phyloP scores from a whole-genome alignment of 2,797 vertebrate species.

The Taenioides sp. region DNA sequence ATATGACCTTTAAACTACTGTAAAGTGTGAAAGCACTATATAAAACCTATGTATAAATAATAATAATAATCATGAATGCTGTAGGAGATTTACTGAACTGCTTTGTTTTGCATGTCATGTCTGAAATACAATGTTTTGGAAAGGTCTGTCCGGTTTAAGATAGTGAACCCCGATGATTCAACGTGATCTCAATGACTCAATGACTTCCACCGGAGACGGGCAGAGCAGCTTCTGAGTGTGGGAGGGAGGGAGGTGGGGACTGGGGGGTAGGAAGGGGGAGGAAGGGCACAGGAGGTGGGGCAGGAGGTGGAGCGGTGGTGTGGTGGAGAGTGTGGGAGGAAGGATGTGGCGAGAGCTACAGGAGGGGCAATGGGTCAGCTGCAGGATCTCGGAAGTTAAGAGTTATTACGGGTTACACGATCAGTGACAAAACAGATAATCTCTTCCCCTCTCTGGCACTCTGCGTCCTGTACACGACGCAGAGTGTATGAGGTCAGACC shows the following conservation, averaged over 20 bases:
- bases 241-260: neutral
- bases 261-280: neutral
- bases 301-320: slow-evolving; percentile 23
- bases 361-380: slow-evolving; percentile 75
- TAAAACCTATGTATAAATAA: too few species aligned
- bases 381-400: slow-evolving; percentile 72
- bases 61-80: too few species aligned
- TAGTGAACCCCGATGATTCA: slow-evolving; percentile 35
- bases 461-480: slow-evolving; percentile 37
- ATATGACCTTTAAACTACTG: too few species aligned
- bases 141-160: slow-evolving; percentile 53
- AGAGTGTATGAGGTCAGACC: slow-evolving; percentile 28
- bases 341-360: slow-evolving; percentile 72
- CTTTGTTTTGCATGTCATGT: slow-evolving; percentile 33
- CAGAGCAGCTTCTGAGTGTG: slow-evolving; percentile 29
- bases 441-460: slow-evolving; percentile 44
- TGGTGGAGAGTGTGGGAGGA: slow-evolving; percentile 43
- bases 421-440: slow-evolving; percentile 47
- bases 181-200: slow-evolving; percentile 56
- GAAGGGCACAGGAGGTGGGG: slow-evolving; percentile 28
- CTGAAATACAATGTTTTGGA: slow-evolving; percentile 40
- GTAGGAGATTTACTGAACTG: slow-evolving; percentile 15
- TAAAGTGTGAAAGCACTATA: too few species aligned
- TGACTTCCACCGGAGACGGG: slow-evolving; percentile 70
- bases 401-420: slow-evolving; percentile 59